Base-by-base conservation (phyloP, 2,888 invertebrate genomes). In the Plebejus melissa region DNA sequence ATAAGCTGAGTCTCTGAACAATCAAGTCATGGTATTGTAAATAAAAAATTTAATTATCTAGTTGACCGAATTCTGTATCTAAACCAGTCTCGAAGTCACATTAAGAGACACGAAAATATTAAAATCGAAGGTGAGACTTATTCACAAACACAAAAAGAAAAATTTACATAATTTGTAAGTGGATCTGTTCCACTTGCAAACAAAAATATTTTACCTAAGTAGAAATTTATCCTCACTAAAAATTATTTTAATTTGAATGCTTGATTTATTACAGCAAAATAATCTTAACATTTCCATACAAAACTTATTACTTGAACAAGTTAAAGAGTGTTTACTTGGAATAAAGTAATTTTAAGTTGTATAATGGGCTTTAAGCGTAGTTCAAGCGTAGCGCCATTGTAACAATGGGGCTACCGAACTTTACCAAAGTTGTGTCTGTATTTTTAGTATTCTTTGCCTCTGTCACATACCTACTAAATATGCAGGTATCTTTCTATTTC, bases 321-420 rank as follows among this genome's bases (percentile, higher is more conserved):
- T 71, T 71, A 3, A 41, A 72, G 16, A 28, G 46, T 71, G 46
- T 38, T 71, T 72, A 54, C 71, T 28, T 50, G 28, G 71, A 50
- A 28, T 54, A 72, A 72, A 72, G 71, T 72, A 28, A 72, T 72
- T 72, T 72, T 72, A 54, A 50, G 50, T 72, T 32, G 71, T 28
- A 50, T 32, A 65, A 32, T 65, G 32, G 28, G 28, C 28, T 22
- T 72, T 13, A 72, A 11, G 41, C 41, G 41, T 41, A 41, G 41
- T 41, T 41, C 41, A 46, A 28, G 50, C 71, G 16, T 22, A 50
- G 50, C 11, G 4, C 41, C 28, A 69, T 41, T n/a, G 50, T 50
- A 46, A 3, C 9, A 50, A 13, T 13, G 50, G 50, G 46, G 71
- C 13, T n/a, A n/a, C 69, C n/a, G n/a, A 7, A 70, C 28, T 50